Evolutionary conservation across 2,888 invertebrate species (phyloP), one percentile per base, ranked within the genome.

Genomic region (Chloromyia formosa): DNA sequence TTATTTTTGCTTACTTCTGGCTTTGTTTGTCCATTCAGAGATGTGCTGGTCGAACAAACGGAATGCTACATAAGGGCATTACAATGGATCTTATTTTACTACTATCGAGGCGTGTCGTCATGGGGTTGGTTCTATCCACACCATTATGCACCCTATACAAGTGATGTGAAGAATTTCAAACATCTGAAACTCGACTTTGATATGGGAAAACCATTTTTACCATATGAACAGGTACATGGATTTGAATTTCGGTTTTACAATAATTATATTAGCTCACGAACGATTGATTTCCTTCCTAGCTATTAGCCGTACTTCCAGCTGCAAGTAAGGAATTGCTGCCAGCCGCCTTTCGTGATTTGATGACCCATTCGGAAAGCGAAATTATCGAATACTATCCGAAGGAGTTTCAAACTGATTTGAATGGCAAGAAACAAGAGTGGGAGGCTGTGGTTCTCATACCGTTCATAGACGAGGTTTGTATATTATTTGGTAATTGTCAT

Each of bases 101-200:
- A 99, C 85, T 98, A 97, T 86, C 92, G 95, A 81, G 98, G 98
- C 5, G 95, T 97, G 60, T 93, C 94, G 69, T 97, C 97, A 0
- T 99, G 99, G 99, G 94, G 95, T 40, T 99, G 98, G 98, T 98
- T 89, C 86, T 99, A 97, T 85, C 97, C 97, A 0, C 94, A 95
- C 82, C 98, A 99, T 85, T 99, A 98, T 85, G 94, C 98, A 0
- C 98, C 98, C 0, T 98, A 93, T 83, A 93, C 97, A 79, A 97
- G 97, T 1, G 98, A 98, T 83, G 90, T 98, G 45, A 91, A 90
- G 80, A 91, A 92, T 75, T 96, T 98, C 82, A 88, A 90, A 78
- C 86, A 92, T 78, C 85, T 93, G 78, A 88, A 92, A 80, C 87
- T 98, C n/a, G 88, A 91, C 40, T 97, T 94, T 82, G 93, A 96